phyloP scores from a whole-genome alignment of 2,888 invertebrate species.

The Ypsolopha sequella region DNA sequence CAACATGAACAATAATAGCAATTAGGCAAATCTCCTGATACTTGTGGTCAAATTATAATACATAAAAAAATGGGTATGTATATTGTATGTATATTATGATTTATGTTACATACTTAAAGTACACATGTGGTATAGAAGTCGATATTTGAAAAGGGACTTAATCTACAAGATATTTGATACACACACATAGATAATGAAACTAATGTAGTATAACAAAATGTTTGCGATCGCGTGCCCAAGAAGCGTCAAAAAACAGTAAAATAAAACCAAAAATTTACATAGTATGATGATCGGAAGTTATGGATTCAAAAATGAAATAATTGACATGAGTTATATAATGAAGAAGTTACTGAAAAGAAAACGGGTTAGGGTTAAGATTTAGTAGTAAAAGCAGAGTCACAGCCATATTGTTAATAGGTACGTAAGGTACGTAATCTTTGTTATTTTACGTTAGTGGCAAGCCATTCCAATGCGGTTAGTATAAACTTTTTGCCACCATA shows the following conservation, averaged over 20 bases:
- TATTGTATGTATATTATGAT: too few relatives aligned
- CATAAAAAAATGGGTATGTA: too few relatives aligned
- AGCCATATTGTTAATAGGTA: neutral
- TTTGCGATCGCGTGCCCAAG: neutral
- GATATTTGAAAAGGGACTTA: too few relatives aligned
- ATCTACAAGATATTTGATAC: too few relatives aligned
- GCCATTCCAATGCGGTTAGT: slow-evolving; percentile 43
- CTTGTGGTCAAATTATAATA: too few relatives aligned
- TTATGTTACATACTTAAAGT: too few relatives aligned
- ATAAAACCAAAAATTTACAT: too few relatives aligned
- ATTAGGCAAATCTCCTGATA: too few relatives aligned
- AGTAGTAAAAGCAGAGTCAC: slow-evolving; percentile 2
- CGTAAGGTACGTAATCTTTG: neutral
- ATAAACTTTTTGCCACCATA: slow-evolving; percentile 46
- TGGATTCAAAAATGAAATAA: too few relatives aligned
- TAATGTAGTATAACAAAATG: neutral
- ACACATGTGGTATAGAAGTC: too few relatives aligned
- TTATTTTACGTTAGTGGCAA: slow-evolving; percentile 19
- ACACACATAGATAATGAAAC: neutral
- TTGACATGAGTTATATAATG: neutral
- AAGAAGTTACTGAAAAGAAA: neutral
- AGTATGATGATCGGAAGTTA: too few relatives aligned
- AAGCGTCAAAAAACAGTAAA: neutral
- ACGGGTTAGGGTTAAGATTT: neutral
- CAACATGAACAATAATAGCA: too few relatives aligned